Evolutionary conservation across 2,888 invertebrate genomes (phyloP), one percentile per base, ranked within the genome.

Genomic region (Copidosoma aretas): DNA sequence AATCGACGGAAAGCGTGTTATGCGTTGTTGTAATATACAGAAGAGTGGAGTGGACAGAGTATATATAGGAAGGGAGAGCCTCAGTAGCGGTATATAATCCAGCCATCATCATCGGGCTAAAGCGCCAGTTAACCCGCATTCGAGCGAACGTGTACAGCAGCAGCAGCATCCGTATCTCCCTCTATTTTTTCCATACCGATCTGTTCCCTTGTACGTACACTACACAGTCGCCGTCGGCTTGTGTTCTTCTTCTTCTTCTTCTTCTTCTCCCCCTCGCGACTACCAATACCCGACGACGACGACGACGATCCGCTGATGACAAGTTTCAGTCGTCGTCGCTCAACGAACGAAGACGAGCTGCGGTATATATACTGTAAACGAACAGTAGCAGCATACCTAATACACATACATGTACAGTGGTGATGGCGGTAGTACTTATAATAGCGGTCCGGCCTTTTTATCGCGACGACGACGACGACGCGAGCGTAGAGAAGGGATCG

Each of bases 71-170:
- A 32, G 32, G 32, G 32, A 32, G 8, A 32, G 3, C 32, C 4
- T 32, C 32, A 32, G 8, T 32, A 32, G 32, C 71, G n/a, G n/a
- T n/a, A n/a, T n/a, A n/a, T n/a, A n/a, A n/a, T n/a, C n/a, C n/a
- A n/a, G 73, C 71, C 68, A 75, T 73, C 57, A 71, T 52, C 54
- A 5, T 51, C 75, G 78, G 80, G 78, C 79, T 80, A 81, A 74
- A 71, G 79, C 75, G 75, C 74, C 73, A 77, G 78, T 81, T 81
- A 77, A 81, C 81, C 80, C 75, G 73, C 60, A 39, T 70, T 65
- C 64, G 43, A 46, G 15, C 14, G 60, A 57, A 41, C 1, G n/a
- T 17, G 22, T 19, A 25, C 19, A 49, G 54, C 4, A 49, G 41
- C 19, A 49, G 54, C 4, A 49, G 57, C 60, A 62, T 51, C 58